Base-by-base conservation (phyloP, 64 coral and sea anemone species). In the Dendronephthya gigantea region DNA sequence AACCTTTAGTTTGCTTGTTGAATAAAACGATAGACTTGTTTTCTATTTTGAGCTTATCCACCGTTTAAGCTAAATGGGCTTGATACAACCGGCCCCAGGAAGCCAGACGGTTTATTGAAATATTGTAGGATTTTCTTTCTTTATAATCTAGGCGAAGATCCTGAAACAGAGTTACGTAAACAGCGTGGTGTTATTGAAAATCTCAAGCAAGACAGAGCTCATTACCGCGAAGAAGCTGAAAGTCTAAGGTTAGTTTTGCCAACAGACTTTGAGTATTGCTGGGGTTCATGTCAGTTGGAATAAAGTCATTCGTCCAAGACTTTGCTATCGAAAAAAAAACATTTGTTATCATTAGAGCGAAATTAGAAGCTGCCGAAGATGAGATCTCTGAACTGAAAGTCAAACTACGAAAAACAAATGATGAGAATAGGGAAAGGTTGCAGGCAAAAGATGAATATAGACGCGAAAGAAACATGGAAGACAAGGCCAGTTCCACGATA, bases 101-200 rank as follows among this genome's bases (percentile, higher is more conserved):
- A n/a, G n/a, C n/a, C n/a, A n/a, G n/a, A n/a, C n/a, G n/a, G n/a
- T n/a, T 22, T 15, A 66, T 3, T 66, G 22, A 5, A n/a, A 30
- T 66, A 66, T 8, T 45, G 41, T 45, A 45, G 11, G 25, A 17
- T 27, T 34, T 79, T 10, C 36, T 4, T 0, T 33, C 19, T 36
- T 79, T 8, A 33, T 79, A n/a, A n/a, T 79, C 6, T 19, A 34
- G 32, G 72, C 36, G 36, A 0, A 2, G 72, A 66, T 17, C 19
- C 19, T 66, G 19, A 79, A 79, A 12, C 19, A 3, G 72, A 36
- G 28, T 6, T 79, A 13, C 2, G 31, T 36, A 79, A 79, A 35
- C 72, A 79, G 72, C 72, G 72, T 34, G 30, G 72, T 36, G 36
- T 79, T 62, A 62, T 62, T 62, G 55, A 62, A n/a, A 62, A 62